Evolutionary conservation across 2,113 vertebrate genomes (phyloP).

Genomic region (Alexandromys fortis): DNA sequence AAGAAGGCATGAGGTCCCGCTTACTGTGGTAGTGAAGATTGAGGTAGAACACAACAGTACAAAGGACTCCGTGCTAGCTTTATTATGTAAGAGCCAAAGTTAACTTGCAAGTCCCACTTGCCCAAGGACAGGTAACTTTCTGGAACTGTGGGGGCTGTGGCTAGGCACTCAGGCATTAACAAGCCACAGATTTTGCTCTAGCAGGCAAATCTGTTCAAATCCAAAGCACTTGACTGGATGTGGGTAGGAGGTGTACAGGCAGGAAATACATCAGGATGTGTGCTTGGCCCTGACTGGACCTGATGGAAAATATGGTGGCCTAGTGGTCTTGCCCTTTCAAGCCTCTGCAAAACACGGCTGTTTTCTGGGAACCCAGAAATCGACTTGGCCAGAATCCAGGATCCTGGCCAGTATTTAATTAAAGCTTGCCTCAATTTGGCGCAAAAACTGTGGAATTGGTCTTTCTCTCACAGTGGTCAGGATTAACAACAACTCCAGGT

Average conservation of each 20-base stretch:
- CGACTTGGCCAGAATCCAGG: neutral
- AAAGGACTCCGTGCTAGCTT: neutral
- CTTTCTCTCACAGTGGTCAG: neutral
- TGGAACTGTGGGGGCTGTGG: neutral
- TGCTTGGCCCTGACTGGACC: neutral
- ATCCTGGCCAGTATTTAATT: neutral
- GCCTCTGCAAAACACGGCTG: neutral
- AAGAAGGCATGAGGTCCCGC: neutral
- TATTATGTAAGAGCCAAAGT: neutral
- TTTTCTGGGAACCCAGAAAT: neutral
- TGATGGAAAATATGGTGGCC: neutral
- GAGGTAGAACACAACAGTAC: neutral
- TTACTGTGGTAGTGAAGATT: neutral
- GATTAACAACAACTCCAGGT: neutral
- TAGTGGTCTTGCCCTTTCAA: neutral
- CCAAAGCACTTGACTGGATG: neutral
- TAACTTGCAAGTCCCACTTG: neutral
- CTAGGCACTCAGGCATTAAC: neutral
- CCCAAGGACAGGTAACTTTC: neutral
- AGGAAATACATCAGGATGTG: neutral
- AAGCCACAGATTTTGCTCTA: neutral
- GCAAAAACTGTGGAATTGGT: neutral
- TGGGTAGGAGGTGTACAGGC: neutral
- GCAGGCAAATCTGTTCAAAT: neutral
- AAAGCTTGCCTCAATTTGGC: neutral